phyloP scores from a whole-genome alignment of 2,797 vertebrate species.

The Basileuterus tristriatus region DNA sequence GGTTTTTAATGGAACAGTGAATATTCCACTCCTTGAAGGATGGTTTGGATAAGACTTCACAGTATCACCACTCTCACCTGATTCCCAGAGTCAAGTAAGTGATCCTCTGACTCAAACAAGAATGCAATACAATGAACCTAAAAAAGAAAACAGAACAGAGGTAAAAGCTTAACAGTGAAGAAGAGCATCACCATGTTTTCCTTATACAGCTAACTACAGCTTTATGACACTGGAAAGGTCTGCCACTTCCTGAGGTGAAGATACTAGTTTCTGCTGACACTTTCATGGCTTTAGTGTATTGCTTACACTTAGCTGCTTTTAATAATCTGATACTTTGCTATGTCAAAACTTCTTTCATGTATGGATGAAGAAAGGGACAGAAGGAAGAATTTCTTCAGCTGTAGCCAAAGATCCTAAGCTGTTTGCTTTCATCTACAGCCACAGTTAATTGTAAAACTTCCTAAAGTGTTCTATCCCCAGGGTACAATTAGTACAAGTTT shows the following conservation, averaged over 20 bases:
- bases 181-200: not conserved
- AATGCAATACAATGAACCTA: not conserved
- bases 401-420: constrained; percentile 48
- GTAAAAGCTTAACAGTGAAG: not conserved
- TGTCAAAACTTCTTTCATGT: constrained; percentile 65
- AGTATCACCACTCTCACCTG: not conserved
- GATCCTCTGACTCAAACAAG: not conserved
- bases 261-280: not conserved
- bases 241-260: not conserved
- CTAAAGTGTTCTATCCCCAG: constrained; percentile 17
- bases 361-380: constrained; percentile 38
- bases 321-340: constrained; percentile 64
- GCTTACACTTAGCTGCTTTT: constrained; percentile 47
- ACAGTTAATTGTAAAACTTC: constrained; percentile 49
- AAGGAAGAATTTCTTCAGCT: constrained; percentile 59
- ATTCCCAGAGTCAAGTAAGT: not conserved
- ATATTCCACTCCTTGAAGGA: not conserved
- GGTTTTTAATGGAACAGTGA: not conserved
- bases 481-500: constrained; percentile 42
- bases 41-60: not conserved
- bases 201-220: not conserved
- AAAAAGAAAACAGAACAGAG: not conserved
- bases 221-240: not conserved
- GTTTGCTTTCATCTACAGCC: constrained; percentile 54
- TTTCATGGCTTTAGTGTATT: constrained; percentile 1